Percentiles rank a stretch among this genome's conserved stretches.
Conservation (phyloP, 2,797 vertebrate genomes). For the Meriones psammophilus region DNA sequence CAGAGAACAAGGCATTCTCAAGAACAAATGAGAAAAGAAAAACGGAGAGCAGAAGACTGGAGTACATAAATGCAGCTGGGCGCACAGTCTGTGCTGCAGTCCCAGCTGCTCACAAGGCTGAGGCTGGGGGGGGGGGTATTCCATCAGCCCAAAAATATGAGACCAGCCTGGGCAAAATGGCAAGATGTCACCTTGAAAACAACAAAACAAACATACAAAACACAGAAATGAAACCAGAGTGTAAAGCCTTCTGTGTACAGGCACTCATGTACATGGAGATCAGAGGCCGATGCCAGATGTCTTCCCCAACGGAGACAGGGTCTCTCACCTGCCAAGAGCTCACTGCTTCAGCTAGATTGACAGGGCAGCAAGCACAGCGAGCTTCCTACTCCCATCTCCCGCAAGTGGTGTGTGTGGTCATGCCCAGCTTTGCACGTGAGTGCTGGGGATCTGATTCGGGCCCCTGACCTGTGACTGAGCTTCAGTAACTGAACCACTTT, state of each 20-base stretch:
- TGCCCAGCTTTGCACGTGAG: neutral
- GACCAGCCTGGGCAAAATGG: neutral
- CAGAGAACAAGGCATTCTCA: slow-evolving; percentile 10
- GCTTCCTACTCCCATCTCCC: neutral
- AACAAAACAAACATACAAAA: neutral
- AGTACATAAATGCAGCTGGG: neutral
- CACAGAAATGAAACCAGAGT: neutral
- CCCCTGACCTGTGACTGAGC: neutral
- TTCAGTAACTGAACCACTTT: neutral
- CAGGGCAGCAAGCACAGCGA: neutral
- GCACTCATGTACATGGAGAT: neutral
- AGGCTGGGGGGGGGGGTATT: neutral
- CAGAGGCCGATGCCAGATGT: neutral
- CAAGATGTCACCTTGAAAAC: neutral
- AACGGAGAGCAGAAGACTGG: neutral
- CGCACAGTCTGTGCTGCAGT: neutral
- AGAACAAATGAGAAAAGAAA: neutral
- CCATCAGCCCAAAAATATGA: neutral
- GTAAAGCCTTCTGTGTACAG: rapidly evolving
- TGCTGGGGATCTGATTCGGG: neutral
- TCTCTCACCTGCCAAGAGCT: neutral
- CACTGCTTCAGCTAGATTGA: neutral
- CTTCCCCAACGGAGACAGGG: no score
- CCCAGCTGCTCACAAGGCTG: neutral
- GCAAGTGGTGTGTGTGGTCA: neutral